Base-by-base conservation (phyloP, 2,888 invertebrate genomes). In the Notodonta dromedarius region DNA sequence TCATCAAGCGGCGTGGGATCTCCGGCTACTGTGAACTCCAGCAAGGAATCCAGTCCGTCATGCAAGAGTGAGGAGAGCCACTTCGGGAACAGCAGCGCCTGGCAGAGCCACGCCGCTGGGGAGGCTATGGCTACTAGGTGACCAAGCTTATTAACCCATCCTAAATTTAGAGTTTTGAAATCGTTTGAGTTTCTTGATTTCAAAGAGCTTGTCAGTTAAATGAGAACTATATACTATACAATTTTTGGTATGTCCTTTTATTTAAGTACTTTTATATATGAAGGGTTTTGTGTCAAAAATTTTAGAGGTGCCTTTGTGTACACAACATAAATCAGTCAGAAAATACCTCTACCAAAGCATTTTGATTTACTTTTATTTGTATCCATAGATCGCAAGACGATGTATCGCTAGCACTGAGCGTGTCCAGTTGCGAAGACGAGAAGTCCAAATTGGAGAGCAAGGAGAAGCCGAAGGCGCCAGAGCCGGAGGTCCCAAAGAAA, bases 101-200 rank as follows among this genome's bases (percentile, higher is more conserved):
- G 94, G 94, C 91, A 93, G 71, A 89, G 83, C 70, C 93, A 94
- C 70, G 93, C 93, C 0, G 94, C 94, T n/a, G 94, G 94, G 5
- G 94, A 94, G 77, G 93, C 94, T 39, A 94, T 94, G 94, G 94
- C 94, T 51, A 91, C 83, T 35, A 89, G 94, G 94, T 93, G 46
- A 46, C 5, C 7, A 35, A 35, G 35, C 35, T 35, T 35, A 4
- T 35, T 35, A 35, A 6, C 5, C 35, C 6, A 35, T 35, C 35
- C 35, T 35, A 4, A 35, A 35, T 35, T 35, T 24, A 24, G 24
- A 24, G 24, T 24, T 24, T 2, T 24, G 24, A 24, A 2, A 24
- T 24, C 24, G n/a, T n/a, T n/a, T n/a, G n/a, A n/a, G n/a, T n/a
- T n/a, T n/a, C n/a, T n/a, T n/a, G n/a, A n/a, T n/a, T n/a, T n/a